Conservation (phyloP, 2,113 vertebrate genomes). For the Halcyon malimbica region DNA sequence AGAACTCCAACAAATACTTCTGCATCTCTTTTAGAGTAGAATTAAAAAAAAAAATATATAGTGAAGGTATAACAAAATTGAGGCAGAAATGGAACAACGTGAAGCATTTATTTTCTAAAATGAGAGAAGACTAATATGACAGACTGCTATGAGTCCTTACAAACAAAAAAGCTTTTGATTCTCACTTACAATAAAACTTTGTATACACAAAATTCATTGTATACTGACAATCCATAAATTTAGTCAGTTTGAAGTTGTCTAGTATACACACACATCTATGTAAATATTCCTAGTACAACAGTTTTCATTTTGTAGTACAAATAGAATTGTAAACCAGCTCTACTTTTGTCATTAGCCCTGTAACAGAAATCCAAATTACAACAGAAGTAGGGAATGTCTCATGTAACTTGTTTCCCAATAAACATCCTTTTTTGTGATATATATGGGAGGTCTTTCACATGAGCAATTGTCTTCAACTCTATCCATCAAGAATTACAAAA, state of each 20-base stretch:
- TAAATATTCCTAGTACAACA: neutral
- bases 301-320: neutral
- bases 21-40: slow-evolving; percentile 14
- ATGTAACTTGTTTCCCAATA: neutral
- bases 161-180: slow-evolving; percentile 25
- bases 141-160: neutral
- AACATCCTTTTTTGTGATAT: neutral
- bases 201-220: neutral
- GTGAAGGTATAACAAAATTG: slow-evolving; percentile 1
- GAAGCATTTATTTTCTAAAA: neutral
- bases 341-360: neutral
- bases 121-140: neutral
- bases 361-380: neutral
- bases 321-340: neutral
- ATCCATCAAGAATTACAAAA: neutral
- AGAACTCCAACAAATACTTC: slow-evolving; percentile 48
- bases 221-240: neutral
- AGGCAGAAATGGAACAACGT: neutral
- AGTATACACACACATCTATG: neutral
- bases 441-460: neutral
- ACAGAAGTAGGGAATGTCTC: neutral
- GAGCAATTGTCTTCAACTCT: neutral
- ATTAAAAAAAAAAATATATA: slow-evolving; percentile 42
- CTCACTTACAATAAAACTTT: neutral
- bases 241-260: slow-evolving; percentile 17